Evolutionary conservation across 1,140 invertebrate genomes (phyloP), one percentile per base, ranked within the genome.

Genomic region (Lerema accius): DNA sequence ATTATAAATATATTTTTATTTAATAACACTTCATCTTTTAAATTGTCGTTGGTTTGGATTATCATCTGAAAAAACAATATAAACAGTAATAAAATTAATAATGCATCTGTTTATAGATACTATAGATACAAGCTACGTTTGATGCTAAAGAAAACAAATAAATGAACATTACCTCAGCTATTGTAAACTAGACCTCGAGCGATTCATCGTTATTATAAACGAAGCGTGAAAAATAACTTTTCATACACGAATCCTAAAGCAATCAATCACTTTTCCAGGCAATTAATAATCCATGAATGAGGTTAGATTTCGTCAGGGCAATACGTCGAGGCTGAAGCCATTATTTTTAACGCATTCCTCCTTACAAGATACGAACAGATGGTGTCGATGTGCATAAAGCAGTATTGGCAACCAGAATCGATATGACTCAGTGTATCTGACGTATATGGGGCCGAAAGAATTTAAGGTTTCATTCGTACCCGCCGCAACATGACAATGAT

Each of bases 401-500:
- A 50, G 10, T 50, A 50, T 50, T 17, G 48, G 28, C 48, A 35
- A 35, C 50, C 35, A 19, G 40, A 37, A 51, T 9, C 9, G 14
- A 48, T 48, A 50, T 50, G 13, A 53, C n/a, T 53, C 50, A 53
- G 2, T 49, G 7, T 49, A 40, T 19, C 32, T 35, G 50, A 53
- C 35, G 11, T 40, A 53, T 53, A 40, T 53, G 35, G 50, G 16
- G 50, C 50, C 50, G 50, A 16, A 26, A 45, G 14, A 59, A 62
- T 48, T 69, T 65, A 53, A 53, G 16, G 16, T 51, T 39, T 53
- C 48, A 16, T 58, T 50, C 56, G 15, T 50, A 23, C 9, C 43
- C 49, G 39, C 32, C 45, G 37, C 59, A 32, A 51, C 35, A 26
- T 37, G 51, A 64, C 63, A 64, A 37, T 72, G 69, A 72, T 62